Conservation (phyloP, 2,797 vertebrate species). For the Kryptolebias ocellatus region DNA sequence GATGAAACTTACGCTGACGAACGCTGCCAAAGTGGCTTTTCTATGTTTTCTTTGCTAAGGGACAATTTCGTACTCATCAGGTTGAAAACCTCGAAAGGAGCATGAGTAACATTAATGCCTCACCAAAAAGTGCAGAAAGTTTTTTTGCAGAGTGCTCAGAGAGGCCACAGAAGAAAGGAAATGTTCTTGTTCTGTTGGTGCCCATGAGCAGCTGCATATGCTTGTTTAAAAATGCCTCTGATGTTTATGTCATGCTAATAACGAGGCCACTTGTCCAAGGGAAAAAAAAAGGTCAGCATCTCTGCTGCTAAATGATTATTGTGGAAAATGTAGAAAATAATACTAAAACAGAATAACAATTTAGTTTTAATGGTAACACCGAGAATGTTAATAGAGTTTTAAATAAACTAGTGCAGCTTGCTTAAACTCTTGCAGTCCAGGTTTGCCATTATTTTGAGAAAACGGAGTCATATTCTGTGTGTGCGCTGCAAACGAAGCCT, state of each 20-base stretch:
- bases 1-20: no score
- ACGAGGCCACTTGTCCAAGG: background rate
- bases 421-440: background rate
- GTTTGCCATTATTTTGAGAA: no score
- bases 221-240: constrained; percentile 2
- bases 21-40: no score
- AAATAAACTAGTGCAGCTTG: background rate
- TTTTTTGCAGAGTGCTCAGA: no score
- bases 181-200: background rate
- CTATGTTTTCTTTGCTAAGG: no score
- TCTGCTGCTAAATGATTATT: background rate
- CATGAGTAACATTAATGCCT: no score
- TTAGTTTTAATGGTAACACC: background rate
- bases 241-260: background rate
- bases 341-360: background rate
- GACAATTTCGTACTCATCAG: no score
- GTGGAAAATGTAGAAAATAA: background rate
- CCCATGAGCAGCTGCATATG: no score
- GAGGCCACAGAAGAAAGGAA: background rate
- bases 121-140: no score
- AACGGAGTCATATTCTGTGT: background rate
- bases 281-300: background rate
- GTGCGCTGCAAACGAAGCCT: background rate
- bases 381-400: background rate
- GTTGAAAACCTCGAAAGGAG: no score